Evolutionary conservation across 2,797 vertebrate genomes (phyloP).

Genomic region (Ispidina lecontei): DNA sequence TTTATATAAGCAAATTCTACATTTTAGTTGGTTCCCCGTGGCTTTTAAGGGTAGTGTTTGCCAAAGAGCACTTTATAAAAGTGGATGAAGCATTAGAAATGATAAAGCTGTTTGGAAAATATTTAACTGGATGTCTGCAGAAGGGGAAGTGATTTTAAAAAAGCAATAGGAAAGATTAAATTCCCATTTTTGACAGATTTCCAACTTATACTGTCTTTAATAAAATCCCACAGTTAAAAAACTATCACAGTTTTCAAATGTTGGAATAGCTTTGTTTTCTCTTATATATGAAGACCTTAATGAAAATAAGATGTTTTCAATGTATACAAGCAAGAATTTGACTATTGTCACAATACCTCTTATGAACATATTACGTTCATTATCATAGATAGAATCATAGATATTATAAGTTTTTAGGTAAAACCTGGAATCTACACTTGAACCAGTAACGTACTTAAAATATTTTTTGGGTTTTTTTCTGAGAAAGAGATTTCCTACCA

Average conservation of each 20-base stretch:
- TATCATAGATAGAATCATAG: no score
- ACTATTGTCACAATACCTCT: neutral
- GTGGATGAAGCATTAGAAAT: neutral
- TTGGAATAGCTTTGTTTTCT: neutral
- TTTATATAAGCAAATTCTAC: neutral
- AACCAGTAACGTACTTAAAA: neutral
- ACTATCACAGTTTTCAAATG: neutral
- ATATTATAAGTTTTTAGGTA: neutral
- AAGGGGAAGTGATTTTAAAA: neutral
- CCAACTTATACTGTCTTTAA: neutral
- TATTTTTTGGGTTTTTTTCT: neutral
- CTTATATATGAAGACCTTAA: neutral
- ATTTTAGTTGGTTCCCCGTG: neutral
- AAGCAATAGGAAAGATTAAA: neutral
- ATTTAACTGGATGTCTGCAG: neutral
- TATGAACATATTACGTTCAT: neutral
- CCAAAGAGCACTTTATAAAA: neutral
- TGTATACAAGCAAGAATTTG: neutral
- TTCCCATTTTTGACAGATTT: neutral
- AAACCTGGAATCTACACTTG: neutral
- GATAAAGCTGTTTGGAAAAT: neutral
- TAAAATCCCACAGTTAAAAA: neutral
- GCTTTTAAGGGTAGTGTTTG: neutral
- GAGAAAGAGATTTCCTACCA: neutral
- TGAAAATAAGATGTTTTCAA: neutral